Evolutionary conservation across 2,113 vertebrate species (phyloP).

Genomic region (Cololabis saira): DNA sequence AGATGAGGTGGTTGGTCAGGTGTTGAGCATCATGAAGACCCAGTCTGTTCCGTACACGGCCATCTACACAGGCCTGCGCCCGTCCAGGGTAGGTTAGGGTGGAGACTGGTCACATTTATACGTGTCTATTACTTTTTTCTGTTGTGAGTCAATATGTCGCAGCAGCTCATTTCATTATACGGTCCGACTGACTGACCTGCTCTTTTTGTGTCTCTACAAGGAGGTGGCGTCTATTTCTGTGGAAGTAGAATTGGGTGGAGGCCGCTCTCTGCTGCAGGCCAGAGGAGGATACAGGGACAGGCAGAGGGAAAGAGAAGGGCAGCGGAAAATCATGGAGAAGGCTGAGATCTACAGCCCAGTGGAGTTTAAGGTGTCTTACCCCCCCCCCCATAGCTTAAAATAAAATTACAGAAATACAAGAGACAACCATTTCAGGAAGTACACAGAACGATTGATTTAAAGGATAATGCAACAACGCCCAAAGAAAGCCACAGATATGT

Average conservation of each 20-base stretch:
- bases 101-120: too few relatives aligned
- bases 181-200: too few relatives aligned
- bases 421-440: too few relatives aligned
- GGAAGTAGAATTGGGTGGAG: constrained; percentile 65
- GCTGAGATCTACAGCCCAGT: constrained; percentile 67
- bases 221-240: constrained; percentile 76
- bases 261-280: constrained; percentile 85
- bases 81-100: constrained; percentile 82
- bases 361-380: constrained; percentile 74
- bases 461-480: too few relatives aligned
- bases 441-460: too few relatives aligned
- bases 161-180: background rate
- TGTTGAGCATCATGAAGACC: constrained; percentile 84
- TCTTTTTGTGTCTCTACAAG: constrained; percentile 55
- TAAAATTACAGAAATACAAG: too few relatives aligned
- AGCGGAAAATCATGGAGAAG: constrained; percentile 50
- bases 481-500: too few relatives aligned
- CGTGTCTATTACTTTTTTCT: background rate
- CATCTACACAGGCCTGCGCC: constrained; percentile 84
- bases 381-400: too few relatives aligned
- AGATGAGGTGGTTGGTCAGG: constrained; percentile 92
- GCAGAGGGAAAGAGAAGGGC: constrained; percentile 51
- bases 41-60: constrained; percentile 88
- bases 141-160: background rate
- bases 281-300: constrained; percentile 51